These are phyloP conservation scores for Anniella stebbinsi DNA, from an alignment of 2,797 vertebrate genomes.

Conservation along the genomic window DNA sequence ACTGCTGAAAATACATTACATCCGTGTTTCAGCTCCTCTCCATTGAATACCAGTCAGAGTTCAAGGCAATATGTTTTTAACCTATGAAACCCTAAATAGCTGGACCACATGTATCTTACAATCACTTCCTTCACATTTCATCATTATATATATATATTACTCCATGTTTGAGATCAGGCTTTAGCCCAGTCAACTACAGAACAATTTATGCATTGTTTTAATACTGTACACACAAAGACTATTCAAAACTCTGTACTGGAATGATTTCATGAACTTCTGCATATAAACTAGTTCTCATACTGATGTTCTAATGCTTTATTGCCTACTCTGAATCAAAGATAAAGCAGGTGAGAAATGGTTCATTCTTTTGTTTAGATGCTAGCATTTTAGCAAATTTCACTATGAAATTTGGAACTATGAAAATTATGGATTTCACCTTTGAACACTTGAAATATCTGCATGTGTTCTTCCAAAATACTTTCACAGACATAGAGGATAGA, in stretches of 20 bases:
- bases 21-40: background rate
- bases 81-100: background rate
- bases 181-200: background rate
- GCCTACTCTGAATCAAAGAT: background rate
- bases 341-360: background rate
- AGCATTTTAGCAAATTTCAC: background rate
- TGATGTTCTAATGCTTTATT: background rate
- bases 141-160: too few species aligned
- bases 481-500: background rate
- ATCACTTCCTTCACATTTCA: background rate
- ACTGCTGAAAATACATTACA: background rate
- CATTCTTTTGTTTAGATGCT: background rate
- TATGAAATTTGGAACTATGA: background rate
- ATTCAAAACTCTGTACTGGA: background rate
- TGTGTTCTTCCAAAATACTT: background rate
- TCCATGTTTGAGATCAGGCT: background rate
- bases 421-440: background rate
- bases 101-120: background rate
- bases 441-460: background rate
- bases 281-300: background rate
- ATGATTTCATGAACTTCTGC: background rate
- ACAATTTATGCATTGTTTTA: background rate
- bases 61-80: background rate
- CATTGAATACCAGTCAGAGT: background rate
- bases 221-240: background rate